Base-by-base conservation (phyloP, 2,113 vertebrate genomes). In the Bombycilla garrulus region DNA sequence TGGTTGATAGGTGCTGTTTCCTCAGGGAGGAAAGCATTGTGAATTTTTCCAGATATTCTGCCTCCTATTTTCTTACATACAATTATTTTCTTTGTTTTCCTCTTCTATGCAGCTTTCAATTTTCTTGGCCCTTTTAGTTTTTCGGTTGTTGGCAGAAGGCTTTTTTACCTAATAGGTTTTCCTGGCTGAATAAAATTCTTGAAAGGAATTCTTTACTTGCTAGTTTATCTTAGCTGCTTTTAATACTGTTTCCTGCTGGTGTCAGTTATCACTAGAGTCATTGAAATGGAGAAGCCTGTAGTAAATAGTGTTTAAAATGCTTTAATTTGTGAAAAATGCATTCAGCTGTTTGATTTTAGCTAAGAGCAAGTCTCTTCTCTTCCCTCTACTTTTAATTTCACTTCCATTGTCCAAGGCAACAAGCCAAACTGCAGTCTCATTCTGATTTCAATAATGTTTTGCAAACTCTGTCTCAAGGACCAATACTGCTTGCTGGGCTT, bases 401-500 rank as follows among this genome's bases (percentile, higher is more conserved):
- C 51, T 96, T 90, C 95, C 67, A 88, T 78, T 96, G 94, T 67
- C 76, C 54, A 57, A 69, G 83, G 90, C 94, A 92, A 38, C 60
- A 90, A 86, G 96, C 96, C 96, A 96, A 97, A 51, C 86, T 97
- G 96, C 96, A 92, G 96, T 94, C 86, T 95, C 93, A 96, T 93
- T 94, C 81, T 95, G 92, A 95, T 91, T 96, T 96, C 94, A 61
- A 92, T 97, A 96, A 90, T 53, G 66, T 88, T 96, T 97, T 97
- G 94, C 85, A 93, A 93, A 94, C 89, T 80, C 76, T 80, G 56
- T 72, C 93, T 92, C 82, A 92, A 92, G 95, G 83, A 92, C 97
- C 93, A 80, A 77, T 1, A 23, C 40, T 95, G 69, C 92, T 97
- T 85, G 83, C 89, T 82, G 88, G 88, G 86, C 81, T 88, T 51